Percentiles rank a stretch among this genome's conserved stretches.
Conservation (phyloP, 1,140 invertebrate species). For the Xylocopa sonorina region DNA sequence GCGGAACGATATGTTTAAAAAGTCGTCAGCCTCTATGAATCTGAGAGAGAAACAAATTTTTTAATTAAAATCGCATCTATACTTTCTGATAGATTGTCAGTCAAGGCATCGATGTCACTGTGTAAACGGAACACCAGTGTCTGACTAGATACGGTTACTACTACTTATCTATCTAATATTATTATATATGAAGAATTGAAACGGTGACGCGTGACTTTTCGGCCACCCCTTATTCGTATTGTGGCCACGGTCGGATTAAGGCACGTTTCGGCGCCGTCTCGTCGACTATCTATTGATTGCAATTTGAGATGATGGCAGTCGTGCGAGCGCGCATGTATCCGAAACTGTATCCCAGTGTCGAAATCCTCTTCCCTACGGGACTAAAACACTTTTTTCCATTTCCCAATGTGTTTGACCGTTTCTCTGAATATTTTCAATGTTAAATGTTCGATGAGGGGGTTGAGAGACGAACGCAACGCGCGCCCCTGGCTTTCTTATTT, state of each 20-base stretch:
- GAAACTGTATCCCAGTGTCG: not conserved
- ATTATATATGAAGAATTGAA: too few species aligned
- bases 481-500: not conserved
- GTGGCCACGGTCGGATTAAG: conserved; percentile 44
- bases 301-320: conserved; percentile 68
- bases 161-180: too few species aligned
- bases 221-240: conserved; percentile 34
- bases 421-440: too few species aligned
- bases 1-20: not conserved
- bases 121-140: not conserved
- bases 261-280: conserved; percentile 70
- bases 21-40: not conserved
- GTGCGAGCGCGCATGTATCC: conserved; percentile 43
- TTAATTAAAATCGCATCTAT: too few species aligned
- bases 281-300: conserved; percentile 75
- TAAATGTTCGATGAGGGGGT: too few species aligned
- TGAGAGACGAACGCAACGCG: not conserved
- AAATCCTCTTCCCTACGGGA: not conserved
- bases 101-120: not conserved
- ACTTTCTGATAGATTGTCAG: not conserved
- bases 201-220: conserved; percentile 18
- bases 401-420: too few species aligned
- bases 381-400: too few species aligned
- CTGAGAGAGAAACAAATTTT: too few species aligned
- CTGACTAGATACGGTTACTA: not conserved